Conservation (phyloP, 2,113 vertebrate species). For the Pterophyllum scalare region DNA sequence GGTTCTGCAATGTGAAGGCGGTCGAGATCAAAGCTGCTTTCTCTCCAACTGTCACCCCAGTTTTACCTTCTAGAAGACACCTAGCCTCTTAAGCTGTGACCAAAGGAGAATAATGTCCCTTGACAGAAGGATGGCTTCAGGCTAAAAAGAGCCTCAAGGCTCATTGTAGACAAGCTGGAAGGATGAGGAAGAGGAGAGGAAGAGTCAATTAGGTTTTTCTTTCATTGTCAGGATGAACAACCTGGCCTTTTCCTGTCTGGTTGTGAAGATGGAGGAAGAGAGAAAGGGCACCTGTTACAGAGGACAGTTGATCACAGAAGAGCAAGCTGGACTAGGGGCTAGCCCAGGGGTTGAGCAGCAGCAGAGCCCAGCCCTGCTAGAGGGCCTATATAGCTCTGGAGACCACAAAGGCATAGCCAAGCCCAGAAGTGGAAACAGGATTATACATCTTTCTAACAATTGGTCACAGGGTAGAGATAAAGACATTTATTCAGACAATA, state of each 20-base stretch:
- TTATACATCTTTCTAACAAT: slow-evolving; percentile 57
- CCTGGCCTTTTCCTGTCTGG: slow-evolving; percentile 45
- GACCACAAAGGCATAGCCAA: slow-evolving; percentile 30
- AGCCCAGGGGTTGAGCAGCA: slow-evolving; percentile 54
- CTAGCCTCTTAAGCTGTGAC: slow-evolving; percentile 72
- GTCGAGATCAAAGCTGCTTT: slow-evolving; percentile 77
- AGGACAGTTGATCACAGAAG: slow-evolving; percentile 56
- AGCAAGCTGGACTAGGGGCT: slow-evolving; percentile 40
- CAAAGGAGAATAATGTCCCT: slow-evolving; percentile 77
- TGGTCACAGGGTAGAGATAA: slow-evolving; percentile 53
- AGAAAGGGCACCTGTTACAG: slow-evolving; percentile 14
- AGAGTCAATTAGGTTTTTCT: slow-evolving; percentile 74
- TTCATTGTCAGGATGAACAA: slow-evolving; percentile 70
- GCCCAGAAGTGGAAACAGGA: slow-evolving; percentile 24
- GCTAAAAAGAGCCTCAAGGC: slow-evolving; percentile 72
- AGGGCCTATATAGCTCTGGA: slow-evolving; percentile 43
- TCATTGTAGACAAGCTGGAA: slow-evolving; percentile 70
- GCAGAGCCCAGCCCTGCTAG: slow-evolving; percentile 28
- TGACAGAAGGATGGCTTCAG: slow-evolving; percentile 68
- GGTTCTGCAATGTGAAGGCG: slow-evolving; percentile 63
- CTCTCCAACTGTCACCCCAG: slow-evolving; percentile 68
- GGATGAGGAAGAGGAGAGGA: slow-evolving; percentile 61
- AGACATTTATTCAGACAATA: slow-evolving; percentile 55
- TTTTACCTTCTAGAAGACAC: slow-evolving; percentile 74
- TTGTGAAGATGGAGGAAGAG: slow-evolving; percentile 35